Evolutionary conservation across 2,797 vertebrate genomes (phyloP).

Genomic region (Pangasius macronema): DNA sequence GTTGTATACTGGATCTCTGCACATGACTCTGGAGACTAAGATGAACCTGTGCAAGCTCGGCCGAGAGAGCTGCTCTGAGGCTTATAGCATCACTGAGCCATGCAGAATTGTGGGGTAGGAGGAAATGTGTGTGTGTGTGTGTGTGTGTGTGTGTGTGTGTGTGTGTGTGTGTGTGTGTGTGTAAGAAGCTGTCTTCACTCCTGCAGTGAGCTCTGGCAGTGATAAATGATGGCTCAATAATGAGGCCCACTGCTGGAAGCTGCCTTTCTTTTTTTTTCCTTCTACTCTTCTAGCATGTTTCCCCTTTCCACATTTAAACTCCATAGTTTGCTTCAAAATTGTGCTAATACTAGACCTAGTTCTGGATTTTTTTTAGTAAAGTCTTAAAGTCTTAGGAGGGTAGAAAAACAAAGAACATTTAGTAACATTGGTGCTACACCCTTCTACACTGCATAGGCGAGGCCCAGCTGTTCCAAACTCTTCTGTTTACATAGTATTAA

Average conservation of each 20-base stretch:
- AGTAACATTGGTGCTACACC: background rate
- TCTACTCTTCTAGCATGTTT: background rate
- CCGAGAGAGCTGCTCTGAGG: conserved; percentile 75
- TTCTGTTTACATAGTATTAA: background rate
- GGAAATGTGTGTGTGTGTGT: background rate
- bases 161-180: conserved; percentile 9
- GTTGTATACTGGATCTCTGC: conserved; percentile 82
- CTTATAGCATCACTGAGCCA: conserved; percentile 62
- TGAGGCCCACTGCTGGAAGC: background rate
- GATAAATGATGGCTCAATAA: background rate
- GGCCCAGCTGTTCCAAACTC: background rate
- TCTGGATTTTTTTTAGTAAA: background rate
- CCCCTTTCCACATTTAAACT: background rate
- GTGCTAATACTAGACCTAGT: background rate
- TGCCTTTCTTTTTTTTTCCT: background rate
- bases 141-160: background rate
- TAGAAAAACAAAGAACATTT: background rate
- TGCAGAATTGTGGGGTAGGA: conserved; percentile 71
- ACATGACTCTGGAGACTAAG: conserved; percentile 88
- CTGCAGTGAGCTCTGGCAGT: conserved; percentile 12
- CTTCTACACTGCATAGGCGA: background rate
- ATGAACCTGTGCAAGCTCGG: conserved; percentile 88
- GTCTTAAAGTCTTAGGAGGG: background rate
- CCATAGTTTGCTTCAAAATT: background rate
- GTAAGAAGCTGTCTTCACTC: background rate